These are phyloP conservation scores for Plebejus argus DNA, from an alignment of 2,888 invertebrate genomes.

Conservation along the genomic window DNA sequence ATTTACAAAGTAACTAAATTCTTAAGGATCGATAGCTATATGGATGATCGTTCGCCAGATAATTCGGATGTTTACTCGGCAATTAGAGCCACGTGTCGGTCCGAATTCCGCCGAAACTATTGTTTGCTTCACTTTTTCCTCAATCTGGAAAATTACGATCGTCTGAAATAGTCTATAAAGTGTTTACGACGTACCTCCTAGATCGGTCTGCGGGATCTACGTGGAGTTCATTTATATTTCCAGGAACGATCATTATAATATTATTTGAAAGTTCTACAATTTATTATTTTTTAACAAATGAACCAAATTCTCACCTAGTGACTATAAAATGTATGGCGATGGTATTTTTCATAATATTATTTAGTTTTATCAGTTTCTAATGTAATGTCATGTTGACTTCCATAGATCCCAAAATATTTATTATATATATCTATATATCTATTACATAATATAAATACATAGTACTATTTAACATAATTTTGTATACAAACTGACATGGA, in stretches of 20 bases:
- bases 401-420: not conserved
- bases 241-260: not conserved
- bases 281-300: no score
- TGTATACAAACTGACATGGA: not conserved
- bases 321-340: no score
- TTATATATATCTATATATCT: no score
- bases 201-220: not conserved
- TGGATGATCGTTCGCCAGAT: not conserved
- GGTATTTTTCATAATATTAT: no score
- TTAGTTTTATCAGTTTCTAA: no score
- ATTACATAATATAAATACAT: not conserved
- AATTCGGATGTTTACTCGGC: not conserved
- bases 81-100: not conserved
- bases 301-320: no score
- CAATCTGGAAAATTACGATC: constrained; percentile 1
- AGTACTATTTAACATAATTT: not conserved
- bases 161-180: not conserved
- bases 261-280: not conserved
- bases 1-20: not conserved
- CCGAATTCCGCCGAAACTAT: not conserved
- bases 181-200: not conserved
- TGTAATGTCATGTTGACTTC: not conserved
- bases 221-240: not conserved
- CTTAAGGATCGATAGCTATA: not conserved
- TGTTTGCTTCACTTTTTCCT: not conserved